Evolutionary conservation across 2,113 vertebrate genomes (phyloP), one percentile per base, ranked within the genome.

Genomic region (Ophthalmolycus amberensis): DNA sequence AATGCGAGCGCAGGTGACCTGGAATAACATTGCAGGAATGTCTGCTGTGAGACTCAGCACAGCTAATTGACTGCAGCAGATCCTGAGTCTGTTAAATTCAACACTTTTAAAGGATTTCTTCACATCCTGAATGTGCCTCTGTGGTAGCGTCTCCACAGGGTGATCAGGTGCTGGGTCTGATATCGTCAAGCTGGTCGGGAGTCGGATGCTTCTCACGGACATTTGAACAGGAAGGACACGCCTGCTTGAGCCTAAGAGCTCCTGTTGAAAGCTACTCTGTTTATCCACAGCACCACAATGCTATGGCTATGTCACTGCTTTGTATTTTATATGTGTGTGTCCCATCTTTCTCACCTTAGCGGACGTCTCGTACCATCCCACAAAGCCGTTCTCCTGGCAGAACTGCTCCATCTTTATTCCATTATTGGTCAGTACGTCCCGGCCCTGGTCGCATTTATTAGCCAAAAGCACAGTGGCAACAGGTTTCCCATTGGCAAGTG

Each of bases 361-460:
- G 18, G 96, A 96, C 0, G 96, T 96, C 90, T 96, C 91, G 37
- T 90, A 96, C 93, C 95, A 96, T 69, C 95, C 95, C 58, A 92
- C 95, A 71, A 96, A 96, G 75, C 94, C 95, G 1, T 96, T 94
- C 56, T 96, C 95, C 85, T 94, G 93, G 69, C 95, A 95, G 92
- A 95, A 95, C 85, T 95, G 94, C 82, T 96, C 95, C 91, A 96
- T 94, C 84, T 95, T 95, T 85, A 94, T 91, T 84, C 93, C 88
- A 3, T 92, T 93, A 81, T 93, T 94, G 66, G 89, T 92, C 50
- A 95, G 86, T 34, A 94, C 91, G 7, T 96, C 95, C 50, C 79
- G 90, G 15, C 91, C 92, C 80, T 96, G 95, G 93, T 96, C 96
- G 80, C 95, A 96, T 89, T 96, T 96, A 70, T 96, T 96, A 9